Evolutionary conservation across 64 coral and sea anemone genomes (phyloP).

Genomic region (Montipora cactus): DNA sequence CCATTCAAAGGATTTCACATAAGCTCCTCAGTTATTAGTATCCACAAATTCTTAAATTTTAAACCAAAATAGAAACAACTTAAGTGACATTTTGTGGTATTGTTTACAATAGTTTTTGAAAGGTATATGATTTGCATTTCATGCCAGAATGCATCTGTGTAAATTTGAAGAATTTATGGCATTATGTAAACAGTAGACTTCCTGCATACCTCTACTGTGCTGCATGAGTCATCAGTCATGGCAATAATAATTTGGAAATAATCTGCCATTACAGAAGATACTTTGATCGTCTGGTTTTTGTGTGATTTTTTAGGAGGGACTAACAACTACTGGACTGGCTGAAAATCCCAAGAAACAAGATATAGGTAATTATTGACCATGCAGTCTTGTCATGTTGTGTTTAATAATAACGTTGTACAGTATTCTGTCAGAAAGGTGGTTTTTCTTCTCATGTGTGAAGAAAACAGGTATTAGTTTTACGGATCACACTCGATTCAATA

Average conservation of each 20-base stretch:
- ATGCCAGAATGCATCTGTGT: constrained; percentile 32
- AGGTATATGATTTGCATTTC: constrained; percentile 1
- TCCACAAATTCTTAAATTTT: too few relatives aligned
- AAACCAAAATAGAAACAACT: too few relatives aligned
- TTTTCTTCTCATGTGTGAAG: too few relatives aligned
- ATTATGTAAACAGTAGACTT: constrained; percentile 16
- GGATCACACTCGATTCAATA: too few relatives aligned
- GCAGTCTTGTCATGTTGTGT: neutral
- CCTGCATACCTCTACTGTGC: neutral
- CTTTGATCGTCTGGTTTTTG: neutral
- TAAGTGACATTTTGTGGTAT: too few relatives aligned
- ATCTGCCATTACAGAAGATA: neutral
- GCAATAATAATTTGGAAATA: too few relatives aligned
- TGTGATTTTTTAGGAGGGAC: constrained; percentile 66
- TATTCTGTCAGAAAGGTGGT: too few relatives aligned
- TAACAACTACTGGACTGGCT: constrained; percentile 81
- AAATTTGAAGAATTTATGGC: constrained; percentile 49
- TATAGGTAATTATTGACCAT: constrained; percentile 69
- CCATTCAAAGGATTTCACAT: too few relatives aligned
- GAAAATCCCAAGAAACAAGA: constrained; percentile 80
- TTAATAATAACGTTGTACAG: too few relatives aligned
- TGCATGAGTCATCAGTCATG: neutral
- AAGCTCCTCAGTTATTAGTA: too few relatives aligned
- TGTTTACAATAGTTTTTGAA: neutral
- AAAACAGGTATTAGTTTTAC: too few relatives aligned